phyloP scores from a whole-genome alignment of 92 coral and sea anemone species.

The Zoanthus gigantus region DNA sequence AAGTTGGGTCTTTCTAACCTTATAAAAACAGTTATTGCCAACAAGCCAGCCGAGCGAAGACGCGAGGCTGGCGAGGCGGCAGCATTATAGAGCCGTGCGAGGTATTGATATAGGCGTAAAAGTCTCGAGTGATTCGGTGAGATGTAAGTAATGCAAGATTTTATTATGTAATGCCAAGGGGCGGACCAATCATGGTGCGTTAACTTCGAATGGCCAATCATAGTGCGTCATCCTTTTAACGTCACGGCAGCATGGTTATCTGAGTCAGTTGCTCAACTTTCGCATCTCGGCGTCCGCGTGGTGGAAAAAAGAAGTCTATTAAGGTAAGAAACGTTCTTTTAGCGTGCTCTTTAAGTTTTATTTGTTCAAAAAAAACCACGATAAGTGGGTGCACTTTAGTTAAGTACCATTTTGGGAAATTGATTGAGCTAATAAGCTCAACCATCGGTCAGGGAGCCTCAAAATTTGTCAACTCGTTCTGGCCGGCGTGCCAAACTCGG shows the following conservation, averaged over 20 bases:
- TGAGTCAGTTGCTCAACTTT: constrained; percentile 32
- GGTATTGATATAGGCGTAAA: constrained; percentile 6
- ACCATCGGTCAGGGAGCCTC: constrained; percentile 29
- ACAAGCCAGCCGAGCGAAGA: too few relatives aligned
- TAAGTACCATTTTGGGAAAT: constrained; percentile 21
- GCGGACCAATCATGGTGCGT: neutral
- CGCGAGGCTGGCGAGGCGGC: constrained; percentile 25
- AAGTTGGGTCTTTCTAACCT: neutral
- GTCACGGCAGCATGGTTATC: constrained; percentile 52
- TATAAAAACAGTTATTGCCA: neutral
- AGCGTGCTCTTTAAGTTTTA: constrained; percentile 24
- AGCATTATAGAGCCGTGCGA: too few relatives aligned
- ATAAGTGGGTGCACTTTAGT: constrained; percentile 30
- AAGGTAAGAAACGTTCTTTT: constrained; percentile 16
- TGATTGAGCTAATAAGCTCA: constrained; percentile 28
- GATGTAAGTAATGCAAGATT: constrained; percentile 7
- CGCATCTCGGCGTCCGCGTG: constrained; percentile 22
- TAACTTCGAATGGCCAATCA: constrained; percentile 31
- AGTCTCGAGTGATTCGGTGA: neutral
- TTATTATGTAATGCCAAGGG: constrained; percentile 26
- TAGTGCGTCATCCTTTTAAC: constrained; percentile 28
- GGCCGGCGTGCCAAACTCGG: constrained; percentile 18
- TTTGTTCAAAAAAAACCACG: constrained; percentile 16
- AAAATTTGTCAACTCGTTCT: constrained; percentile 28
- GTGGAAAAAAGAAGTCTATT: constrained; percentile 17